Evolutionary conservation across 2,113 vertebrate genomes (phyloP), one percentile per base, ranked within the genome.

Genomic region (Vulpes ferrilata): DNA sequence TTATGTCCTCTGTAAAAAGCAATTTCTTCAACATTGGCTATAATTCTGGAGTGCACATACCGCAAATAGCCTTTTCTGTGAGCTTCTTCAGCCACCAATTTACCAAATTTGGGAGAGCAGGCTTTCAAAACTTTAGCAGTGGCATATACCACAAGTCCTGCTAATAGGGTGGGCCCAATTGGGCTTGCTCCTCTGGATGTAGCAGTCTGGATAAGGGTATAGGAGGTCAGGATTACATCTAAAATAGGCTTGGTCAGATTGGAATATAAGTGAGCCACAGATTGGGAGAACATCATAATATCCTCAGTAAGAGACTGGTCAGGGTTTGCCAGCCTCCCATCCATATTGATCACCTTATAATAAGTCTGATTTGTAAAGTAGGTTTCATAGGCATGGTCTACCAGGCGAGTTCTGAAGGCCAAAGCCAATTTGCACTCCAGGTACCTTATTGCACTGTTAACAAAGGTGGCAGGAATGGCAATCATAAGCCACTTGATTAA

Each of bases 241-340:
- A 99, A 98, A 87, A 99, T 99, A 55, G 99, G 99, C 96, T 99
- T 99, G 97, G 99, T 99, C 74, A 99, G 99, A 98, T 99, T 99
- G n/a, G 99, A 99, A 78, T 99, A 99, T 67, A 99, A 98, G 88
- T 99, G 99, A 0, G 99, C 99, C 95, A 99, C 99, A 0, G 99
- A 99, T 95, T 99, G 99, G 0, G 99, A 99, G 89, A 99, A 99
- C 99, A 99, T 99, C 99, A 99, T 99, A 13, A 99, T 99, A 96
- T 99, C 99, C 98, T 99, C 99, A 0, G 99, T 99, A 55, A 99
- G 99, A 20, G 99, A 99, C 98, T 99, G 99, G 98, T 99, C 99
- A 0, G 99, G 99, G 98, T 99, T 99, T 90, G 99, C 99, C 92
- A 99, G 99, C 79, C 99, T 98, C 76, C 99, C 99, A 27, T 99